Base-by-base conservation (phyloP, 2,888 invertebrate species). In the Cactoblastis cactorum region DNA sequence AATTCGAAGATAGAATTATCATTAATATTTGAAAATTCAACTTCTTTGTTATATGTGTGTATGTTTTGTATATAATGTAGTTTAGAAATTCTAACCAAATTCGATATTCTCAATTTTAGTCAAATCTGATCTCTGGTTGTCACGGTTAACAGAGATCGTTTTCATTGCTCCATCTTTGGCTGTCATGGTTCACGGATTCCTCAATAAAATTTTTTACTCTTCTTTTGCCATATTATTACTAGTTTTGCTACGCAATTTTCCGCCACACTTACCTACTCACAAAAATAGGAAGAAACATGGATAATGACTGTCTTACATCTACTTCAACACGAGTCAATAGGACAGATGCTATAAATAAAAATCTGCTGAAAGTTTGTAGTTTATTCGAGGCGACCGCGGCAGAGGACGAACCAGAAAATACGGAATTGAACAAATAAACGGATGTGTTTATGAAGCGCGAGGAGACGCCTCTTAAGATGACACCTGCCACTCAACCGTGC, bases 321-420 rank as follows among this genome's bases (percentile, higher is more conserved):
- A 12, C 12, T 34, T 12, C 34, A 11, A 35, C 14, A 22, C 18
- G 59, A 62, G 71, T 76, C 75, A 71, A 73, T 72, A 77, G 69
- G 68, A 73, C 71, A 68, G 61, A 50, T 59, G 67, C 68, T 66
- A 65, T 74, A 80, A 83, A 80, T 76, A 80, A 75, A n/a, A 68
- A 68, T 61, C 22, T 50, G 53, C 59, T 50, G 55, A 62, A 63
- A 67, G 52, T 58, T 51, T 55, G 51, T 33, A 53, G 43, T 28
- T 3, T 15, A 28, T 3, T 9, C n/a, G n/a, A n/a, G 41, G 50
- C 52, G 55, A 57, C 58, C 62, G 53, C 57, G 51, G 56, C 55
- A 52, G 49, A 50, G 52, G 33, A 50, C 58, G 17, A 37, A 11
- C 15, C 8, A 6, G 34, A 53, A 57, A 62, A 67, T 61, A 57